These are phyloP conservation scores for Megalurothrips usitatus DNA, from an alignment of 2,888 invertebrate species.

Conservation along the genomic window DNA sequence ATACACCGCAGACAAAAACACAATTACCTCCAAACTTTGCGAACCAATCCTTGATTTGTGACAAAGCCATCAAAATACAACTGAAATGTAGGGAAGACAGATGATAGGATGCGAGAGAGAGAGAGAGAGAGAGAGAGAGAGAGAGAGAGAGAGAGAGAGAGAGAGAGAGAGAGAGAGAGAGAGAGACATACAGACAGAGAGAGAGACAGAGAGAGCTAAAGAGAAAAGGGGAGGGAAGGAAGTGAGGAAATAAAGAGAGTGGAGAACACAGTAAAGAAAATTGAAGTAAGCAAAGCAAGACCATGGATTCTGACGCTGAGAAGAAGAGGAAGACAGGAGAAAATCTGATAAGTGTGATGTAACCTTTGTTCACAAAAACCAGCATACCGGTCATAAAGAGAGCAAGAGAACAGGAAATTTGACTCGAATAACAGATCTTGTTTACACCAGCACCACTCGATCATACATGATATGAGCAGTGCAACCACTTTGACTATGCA, in stretches of 20 bases:
- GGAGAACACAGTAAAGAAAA: neutral
- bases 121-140: conserved; percentile 31
- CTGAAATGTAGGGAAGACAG: neutral
- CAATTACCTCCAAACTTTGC: too few relatives aligned
- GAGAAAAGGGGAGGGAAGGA: conserved; percentile 33
- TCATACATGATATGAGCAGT: neutral
- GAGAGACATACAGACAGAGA: conserved; percentile 30
- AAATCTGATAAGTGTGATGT: too few relatives aligned
- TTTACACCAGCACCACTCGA: too few relatives aligned
- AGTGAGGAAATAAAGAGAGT: conserved; percentile 32
- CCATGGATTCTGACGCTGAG: too few relatives aligned
- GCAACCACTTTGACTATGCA: neutral
- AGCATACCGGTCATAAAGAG: too few relatives aligned
- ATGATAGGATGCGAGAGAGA: neutral
- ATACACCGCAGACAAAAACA: too few relatives aligned
- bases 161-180: conserved; percentile 31
- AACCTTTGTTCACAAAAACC: too few relatives aligned
- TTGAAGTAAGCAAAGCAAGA: neutral
- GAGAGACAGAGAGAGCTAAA: conserved; percentile 29
- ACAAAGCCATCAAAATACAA: neutral
- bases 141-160: conserved; percentile 32
- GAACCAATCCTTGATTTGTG: too few relatives aligned
- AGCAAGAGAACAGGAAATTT: too few relatives aligned
- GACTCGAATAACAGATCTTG: too few relatives aligned
- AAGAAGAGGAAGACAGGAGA: too few relatives aligned